Evolutionary conservation across 2,797 vertebrate species (phyloP).

Genomic region (Clamator glandarius): DNA sequence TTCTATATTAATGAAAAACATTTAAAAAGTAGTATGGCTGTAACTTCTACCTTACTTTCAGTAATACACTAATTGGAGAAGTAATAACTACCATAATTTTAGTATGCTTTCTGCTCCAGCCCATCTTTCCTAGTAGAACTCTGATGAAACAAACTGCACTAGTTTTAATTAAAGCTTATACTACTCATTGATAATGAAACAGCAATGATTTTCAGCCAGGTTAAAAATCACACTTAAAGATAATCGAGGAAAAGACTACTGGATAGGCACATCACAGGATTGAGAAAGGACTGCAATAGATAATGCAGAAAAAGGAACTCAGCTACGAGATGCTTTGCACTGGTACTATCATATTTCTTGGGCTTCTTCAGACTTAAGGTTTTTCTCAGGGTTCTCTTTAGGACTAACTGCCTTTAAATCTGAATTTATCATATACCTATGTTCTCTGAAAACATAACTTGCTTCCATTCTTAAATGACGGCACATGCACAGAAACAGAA

Average conservation of each 20-base stretch:
- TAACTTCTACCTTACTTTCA: not conserved
- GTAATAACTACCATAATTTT: constrained; percentile 41
- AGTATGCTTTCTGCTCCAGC: not conserved
- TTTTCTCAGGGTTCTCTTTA: not conserved
- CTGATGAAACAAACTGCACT: not conserved
- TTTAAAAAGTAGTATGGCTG: not conserved
- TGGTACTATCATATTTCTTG: not conserved
- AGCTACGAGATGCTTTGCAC: not conserved
- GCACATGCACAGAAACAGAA: not conserved
- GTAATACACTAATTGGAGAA: constrained; percentile 39
- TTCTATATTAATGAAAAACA: not conserved
- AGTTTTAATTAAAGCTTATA: constrained; percentile 34
- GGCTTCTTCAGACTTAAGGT: not conserved
- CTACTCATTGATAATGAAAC: not conserved
- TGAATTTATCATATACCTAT: not conserved
- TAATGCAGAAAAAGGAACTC: not conserved
- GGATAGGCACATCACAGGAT: not conserved
- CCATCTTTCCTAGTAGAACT: not conserved
- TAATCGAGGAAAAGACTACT: not conserved
- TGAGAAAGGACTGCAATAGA: not conserved
- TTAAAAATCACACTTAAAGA: not conserved
- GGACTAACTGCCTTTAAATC: not conserved
- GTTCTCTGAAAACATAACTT: not conserved
- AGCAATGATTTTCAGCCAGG: not conserved
- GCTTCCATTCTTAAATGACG: not conserved